Conservation (phyloP, 2,113 vertebrate species). For the Phasianus colchicus region DNA sequence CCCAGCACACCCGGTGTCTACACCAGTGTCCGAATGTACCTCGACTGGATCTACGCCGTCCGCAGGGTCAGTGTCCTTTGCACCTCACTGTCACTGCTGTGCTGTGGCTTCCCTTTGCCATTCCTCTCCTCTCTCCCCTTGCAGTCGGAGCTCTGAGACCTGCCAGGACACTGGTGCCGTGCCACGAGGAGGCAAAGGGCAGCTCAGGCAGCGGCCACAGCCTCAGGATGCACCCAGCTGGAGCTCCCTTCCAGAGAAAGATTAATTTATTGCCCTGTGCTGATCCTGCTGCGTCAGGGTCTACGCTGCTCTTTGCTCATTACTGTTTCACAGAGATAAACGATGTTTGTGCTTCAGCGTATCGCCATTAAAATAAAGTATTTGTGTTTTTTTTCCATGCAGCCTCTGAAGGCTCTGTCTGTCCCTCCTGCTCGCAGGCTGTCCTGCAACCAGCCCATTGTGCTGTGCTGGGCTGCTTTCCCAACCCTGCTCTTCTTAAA, state of each 20-base stretch:
- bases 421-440: neutral
- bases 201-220: fast-evolving
- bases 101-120: neutral
- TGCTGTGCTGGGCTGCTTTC: neutral
- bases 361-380: constrained; percentile 8
- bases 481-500: neutral
- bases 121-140: neutral
- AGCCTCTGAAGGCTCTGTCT: neutral
- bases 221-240: neutral
- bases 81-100: neutral
- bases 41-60: constrained; percentile 85
- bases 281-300: neutral
- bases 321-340: neutral
- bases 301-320: neutral
- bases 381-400: neutral
- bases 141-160: constrained; percentile 50
- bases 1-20: constrained; percentile 85
- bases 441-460: fast-evolving
- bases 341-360: neutral
- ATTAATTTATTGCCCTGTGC: neutral
- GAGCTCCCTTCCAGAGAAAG: neutral
- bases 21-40: constrained; percentile 81
- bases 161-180: neutral
- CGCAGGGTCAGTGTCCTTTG: constrained; percentile 76
- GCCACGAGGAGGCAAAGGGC: neutral